Conservation (phyloP, 2,113 vertebrate genomes). For the Numida meleagris region DNA sequence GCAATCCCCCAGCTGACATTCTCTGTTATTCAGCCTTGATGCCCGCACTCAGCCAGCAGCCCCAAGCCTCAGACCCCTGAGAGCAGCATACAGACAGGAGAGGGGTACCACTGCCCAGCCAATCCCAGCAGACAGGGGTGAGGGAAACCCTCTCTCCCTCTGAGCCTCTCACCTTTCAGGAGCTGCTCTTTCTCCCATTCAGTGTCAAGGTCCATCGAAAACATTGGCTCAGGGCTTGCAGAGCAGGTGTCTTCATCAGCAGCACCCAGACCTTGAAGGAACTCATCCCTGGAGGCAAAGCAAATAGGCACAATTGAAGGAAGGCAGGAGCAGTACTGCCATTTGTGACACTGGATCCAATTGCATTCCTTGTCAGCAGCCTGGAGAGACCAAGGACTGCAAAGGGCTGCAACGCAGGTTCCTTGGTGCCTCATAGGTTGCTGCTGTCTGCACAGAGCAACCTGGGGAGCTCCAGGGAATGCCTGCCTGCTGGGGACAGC, state of each 20-base stretch:
- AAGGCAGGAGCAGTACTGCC: not conserved
- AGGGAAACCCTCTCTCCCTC: not conserved
- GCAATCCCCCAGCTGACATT: not conserved
- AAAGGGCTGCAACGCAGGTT: rapidly evolving
- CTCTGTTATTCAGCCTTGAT: not conserved
- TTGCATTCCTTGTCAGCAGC: not conserved
- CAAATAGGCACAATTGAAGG: not conserved
- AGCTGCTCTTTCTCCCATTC: not conserved
- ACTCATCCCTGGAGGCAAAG: constrained; percentile 8
- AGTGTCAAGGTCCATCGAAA: not conserved
- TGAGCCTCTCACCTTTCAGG: constrained; percentile 25
- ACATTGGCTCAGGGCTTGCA: not conserved
- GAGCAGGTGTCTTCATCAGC: not conserved
- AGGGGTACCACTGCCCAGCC: not conserved
- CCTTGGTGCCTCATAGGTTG: no score
- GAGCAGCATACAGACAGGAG: not conserved
- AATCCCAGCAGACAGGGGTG: not conserved
- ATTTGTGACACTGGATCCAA: not conserved
- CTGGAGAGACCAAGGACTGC: not conserved
- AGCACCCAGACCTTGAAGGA: not conserved
- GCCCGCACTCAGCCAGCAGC: not conserved
- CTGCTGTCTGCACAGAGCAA: not conserved
- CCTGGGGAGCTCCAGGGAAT: not conserved
- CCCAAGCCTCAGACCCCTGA: not conserved
- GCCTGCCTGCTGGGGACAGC: no score